These are phyloP conservation scores for Nomada hirtipes DNA, from an alignment of 2,888 invertebrate species.

Conservation along the genomic window DNA sequence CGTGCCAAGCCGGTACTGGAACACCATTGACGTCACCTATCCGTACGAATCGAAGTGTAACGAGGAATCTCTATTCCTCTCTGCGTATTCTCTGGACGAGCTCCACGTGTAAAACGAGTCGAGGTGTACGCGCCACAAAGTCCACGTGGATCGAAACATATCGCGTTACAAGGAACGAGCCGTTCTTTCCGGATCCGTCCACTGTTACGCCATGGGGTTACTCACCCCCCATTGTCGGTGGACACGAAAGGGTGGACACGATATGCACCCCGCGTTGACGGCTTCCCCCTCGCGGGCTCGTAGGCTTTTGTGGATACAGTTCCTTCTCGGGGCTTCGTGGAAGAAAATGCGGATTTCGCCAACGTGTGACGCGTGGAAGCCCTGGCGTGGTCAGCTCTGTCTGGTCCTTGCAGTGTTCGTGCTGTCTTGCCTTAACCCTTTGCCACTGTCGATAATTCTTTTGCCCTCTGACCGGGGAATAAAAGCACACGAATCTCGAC, in stretches of 20 bases:
- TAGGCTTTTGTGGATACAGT: conserved; percentile 41
- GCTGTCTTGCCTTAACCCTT: background rate
- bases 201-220: conserved; percentile 53
- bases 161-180: conserved; percentile 60
- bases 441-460: background rate
- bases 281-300: conserved; percentile 43
- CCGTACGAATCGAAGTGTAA: conserved; percentile 44
- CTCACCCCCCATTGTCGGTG: conserved; percentile 48
- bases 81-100: background rate
- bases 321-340: conserved; percentile 59
- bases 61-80: conserved; percentile 6
- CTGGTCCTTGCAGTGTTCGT: conserved; percentile 30
- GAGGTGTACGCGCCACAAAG: conserved; percentile 4
- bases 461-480: too few species aligned
- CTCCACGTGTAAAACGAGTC: conserved; percentile 59
- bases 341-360: conserved; percentile 56
- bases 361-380: conserved; percentile 56
- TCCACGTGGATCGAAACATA: conserved; percentile 58
- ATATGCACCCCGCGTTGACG: conserved; percentile 7
- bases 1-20: background rate
- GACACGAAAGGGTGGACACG: conserved; percentile 57
- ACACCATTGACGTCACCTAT: conserved; percentile 11
- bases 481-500: too few species aligned
- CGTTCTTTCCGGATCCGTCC: conserved; percentile 36
- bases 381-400: conserved; percentile 25